Base-by-base conservation (phyloP, 1,140 invertebrate genomes). In the Trachymyrmex septentrionalis region DNA sequence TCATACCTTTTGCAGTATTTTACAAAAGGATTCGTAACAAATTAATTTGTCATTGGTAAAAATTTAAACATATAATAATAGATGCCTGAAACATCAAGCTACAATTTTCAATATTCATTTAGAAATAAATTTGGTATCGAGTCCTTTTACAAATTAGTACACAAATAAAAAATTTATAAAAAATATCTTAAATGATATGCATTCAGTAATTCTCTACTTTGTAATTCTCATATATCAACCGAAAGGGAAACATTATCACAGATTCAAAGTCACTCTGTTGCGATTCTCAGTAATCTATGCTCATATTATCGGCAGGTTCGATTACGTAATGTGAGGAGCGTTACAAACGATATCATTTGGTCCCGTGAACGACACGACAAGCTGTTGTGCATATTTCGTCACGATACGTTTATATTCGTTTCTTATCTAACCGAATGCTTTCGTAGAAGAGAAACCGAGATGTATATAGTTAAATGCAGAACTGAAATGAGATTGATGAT, bases 401-500 rank as follows among this genome's bases (percentile, higher is more conserved):
- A 72, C 34, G 21, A 48, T 61, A 78, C 50, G 69, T 84, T 82
- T 61, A 30, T 67, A 86, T 73, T 66, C 24, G 34, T 59, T 82
- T 55, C 21, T 44, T 19, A 50, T n/a, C 5, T 24, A 6, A 86
- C 64, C 69, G 75, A 90, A 86, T 78, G 67, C 1, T 21, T 64
- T 64, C 27, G 53, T 6, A n/a, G 59, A 67, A 21, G 57, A 55
- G 71, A 64, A 85, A 30, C 53, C 21, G 14, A 24, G 16, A 38
- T 21, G 21, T 50, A 16, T 19, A 44, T 44, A 24, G 66, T 3
- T 69, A 2, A 30, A 86, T 14, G 12, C 63, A n/a, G 3, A 50
- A 24, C 59, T 48, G 66, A 84, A 87, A 78, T 86, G 57, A 48
- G n/a, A 10, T 59, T 34, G 61, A 76, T 75, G 73, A 84, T 50